Base-by-base conservation (phyloP, 2,888 invertebrate genomes). In the Platerodrilus igneus region DNA sequence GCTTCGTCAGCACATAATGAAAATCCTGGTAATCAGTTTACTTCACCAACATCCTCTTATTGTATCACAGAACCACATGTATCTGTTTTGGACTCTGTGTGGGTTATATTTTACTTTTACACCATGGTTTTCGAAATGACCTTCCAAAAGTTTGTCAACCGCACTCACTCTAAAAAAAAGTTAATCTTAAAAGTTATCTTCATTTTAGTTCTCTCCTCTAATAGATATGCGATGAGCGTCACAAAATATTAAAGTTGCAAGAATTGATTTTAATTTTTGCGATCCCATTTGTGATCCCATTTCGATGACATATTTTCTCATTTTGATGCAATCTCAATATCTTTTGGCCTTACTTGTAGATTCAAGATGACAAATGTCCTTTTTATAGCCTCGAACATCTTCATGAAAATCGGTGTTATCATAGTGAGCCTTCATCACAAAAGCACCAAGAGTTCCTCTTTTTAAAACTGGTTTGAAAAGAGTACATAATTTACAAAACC, bases 231-330 rank as follows among this genome's bases (percentile, higher is more conserved):
- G 4, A 22, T 22, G 22, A n/a, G 22, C 10, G 4, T 10, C 22
- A 22, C 22, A n/a, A n/a, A n/a, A n/a, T n/a, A n/a, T n/a, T n/a
- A n/a, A n/a, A n/a, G n/a, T n/a, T n/a, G n/a, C n/a, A 22, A 22
- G 22, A 22, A 22, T 22, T 6, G 22, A n/a, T 22, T 22, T 22
- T 10, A 22, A 22, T 4, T n/a, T 22, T 4, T 22, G 5, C 4
- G n/a, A 22, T 22, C 22, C 22, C 22, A n/a, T 10, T 22, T 8
- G 8, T 10, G 8, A 22, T 7, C n/a, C n/a, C 22, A 9, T 4
- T n/a, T 6, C 22, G n/a, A 22, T 22, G n/a, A 22, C 22, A 22
- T n/a, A 9, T 22, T n/a, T 22, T 22, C n/a, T 22, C 22, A n/a
- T 4, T 22, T n/a, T n/a, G n/a, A 22, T 22, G 9, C n/a, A 22